A percentile compares a stretch with the other conserved stretches of the same genome.
Evolutionary conservation across 2,888 invertebrate species (phyloP).

Genomic region (Dasypolia templi): DNA sequence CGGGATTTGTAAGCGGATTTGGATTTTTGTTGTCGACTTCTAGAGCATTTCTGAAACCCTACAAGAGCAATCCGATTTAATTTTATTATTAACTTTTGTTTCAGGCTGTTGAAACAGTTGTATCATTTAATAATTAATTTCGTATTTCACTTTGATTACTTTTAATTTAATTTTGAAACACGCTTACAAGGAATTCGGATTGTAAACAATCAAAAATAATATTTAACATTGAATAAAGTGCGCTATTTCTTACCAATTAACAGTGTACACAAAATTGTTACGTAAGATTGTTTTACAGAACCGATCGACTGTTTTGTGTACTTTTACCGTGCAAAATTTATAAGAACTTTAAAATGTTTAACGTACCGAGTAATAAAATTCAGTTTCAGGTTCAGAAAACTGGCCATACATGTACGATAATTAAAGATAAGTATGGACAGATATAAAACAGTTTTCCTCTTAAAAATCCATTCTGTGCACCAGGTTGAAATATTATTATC

Average conservation of each 20-base stretch:
- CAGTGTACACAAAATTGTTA: conserved; percentile 30
- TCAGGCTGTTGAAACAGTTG: neutral
- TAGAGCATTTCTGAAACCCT: conserved; percentile 25
- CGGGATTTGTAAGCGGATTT: conserved; percentile 38
- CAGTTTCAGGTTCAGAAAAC: conserved; percentile 38
- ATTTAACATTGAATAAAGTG: conserved; percentile 48
- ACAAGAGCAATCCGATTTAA: conserved; percentile 38
- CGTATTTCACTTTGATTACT: conserved; percentile 10
- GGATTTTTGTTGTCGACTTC: conserved; percentile 33
- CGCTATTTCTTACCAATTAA: conserved; percentile 43
- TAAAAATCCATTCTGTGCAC: conserved; percentile 48
- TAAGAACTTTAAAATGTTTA: conserved; percentile 25
- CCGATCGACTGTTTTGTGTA: too few species aligned
- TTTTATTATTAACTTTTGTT: conserved; percentile 27
- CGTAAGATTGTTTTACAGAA: conserved; percentile 28
- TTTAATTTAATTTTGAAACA: conserved; percentile 35
- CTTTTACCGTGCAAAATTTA: conserved; percentile 7
- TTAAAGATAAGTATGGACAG: conserved; percentile 40
- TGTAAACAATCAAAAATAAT: conserved; percentile 51
- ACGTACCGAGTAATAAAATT: conserved; percentile 26
- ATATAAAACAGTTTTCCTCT: conserved; percentile 41
- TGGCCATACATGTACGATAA: conserved; percentile 7
- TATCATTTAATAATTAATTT: conserved; percentile 7
- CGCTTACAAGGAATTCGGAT: conserved; percentile 17
- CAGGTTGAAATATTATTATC: conserved; percentile 43